phyloP scores from a whole-genome alignment of 2,797 vertebrate species.

The Megalops cyprinoides region DNA sequence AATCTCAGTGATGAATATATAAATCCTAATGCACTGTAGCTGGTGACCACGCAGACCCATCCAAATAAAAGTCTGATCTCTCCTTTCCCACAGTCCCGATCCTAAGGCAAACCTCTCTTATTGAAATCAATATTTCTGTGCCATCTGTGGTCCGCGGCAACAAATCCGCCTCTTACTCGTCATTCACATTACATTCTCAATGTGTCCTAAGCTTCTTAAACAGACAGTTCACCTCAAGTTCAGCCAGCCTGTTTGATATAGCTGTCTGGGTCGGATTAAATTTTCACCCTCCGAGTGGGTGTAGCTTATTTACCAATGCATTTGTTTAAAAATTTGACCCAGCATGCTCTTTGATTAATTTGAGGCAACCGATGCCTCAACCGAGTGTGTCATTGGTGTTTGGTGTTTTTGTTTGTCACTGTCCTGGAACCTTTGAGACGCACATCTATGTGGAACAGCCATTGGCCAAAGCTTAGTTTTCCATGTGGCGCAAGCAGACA shows the following conservation, averaged over 20 bases:
- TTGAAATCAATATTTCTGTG: slow-evolving; percentile 31
- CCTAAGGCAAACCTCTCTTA: background rate
- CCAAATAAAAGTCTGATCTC: background rate
- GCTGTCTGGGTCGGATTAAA: slow-evolving; percentile 3
- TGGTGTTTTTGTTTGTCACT: background rate
- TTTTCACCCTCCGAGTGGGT: background rate
- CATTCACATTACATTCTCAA: slow-evolving; percentile 2
- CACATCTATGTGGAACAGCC: background rate
- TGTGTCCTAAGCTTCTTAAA: slow-evolving; percentile 33
- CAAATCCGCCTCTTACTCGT: slow-evolving; percentile 19
- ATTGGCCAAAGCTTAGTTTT: background rate
- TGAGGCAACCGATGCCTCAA: background rate
- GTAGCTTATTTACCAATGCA: no score
- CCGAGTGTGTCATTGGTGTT: background rate
- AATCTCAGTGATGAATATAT: background rate
- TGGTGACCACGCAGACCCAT: background rate
- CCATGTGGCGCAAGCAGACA: background rate
- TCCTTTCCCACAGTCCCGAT: background rate
- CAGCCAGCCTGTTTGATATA: background rate
- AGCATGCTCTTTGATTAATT: background rate
- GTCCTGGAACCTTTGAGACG: background rate
- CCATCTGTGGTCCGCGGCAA: slow-evolving; percentile 45
- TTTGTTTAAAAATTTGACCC: background rate
- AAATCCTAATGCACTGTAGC: background rate
- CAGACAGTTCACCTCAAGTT: background rate